Evolutionary conservation across 1,140 invertebrate genomes (phyloP).

Genomic region (Hydropsyche tenuis): DNA sequence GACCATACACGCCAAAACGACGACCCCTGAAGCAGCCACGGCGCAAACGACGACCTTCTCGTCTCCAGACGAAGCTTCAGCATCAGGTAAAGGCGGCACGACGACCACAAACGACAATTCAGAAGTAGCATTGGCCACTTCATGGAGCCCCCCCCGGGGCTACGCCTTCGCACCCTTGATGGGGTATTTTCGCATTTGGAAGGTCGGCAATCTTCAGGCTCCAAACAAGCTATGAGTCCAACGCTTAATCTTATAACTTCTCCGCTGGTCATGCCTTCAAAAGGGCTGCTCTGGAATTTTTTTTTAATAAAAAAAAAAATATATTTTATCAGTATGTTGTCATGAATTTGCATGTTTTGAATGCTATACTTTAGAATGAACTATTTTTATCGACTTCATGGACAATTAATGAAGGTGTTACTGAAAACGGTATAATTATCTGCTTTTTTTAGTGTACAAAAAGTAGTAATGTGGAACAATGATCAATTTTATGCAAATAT

Average conservation of each 20-base stretch:
- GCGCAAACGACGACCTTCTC: no score
- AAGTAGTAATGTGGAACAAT: not conserved
- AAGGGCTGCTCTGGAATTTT: slow-evolving; percentile 68
- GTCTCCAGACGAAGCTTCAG: no score
- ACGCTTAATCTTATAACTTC: slow-evolving; percentile 70
- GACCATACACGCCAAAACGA: no score
- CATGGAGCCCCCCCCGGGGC: not conserved
- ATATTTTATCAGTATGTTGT: no score
- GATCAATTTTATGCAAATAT: slow-evolving; percentile 10
- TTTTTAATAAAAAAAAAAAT: no score
- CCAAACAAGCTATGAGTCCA: slow-evolving; percentile 67
- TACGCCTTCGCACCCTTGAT: not conserved
- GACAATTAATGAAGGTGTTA: no score
- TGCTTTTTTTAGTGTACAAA: no score
- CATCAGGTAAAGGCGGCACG: slow-evolving; percentile 6
- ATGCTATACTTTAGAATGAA: no score
- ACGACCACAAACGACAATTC: slow-evolving; percentile 46
- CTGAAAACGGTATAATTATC: no score
- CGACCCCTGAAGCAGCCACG: no score
- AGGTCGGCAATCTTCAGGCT: slow-evolving; percentile 65
- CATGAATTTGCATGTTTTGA: no score
- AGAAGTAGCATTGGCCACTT: slow-evolving; percentile 35
- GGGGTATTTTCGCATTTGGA: slow-evolving; percentile 8
- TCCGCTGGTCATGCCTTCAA: slow-evolving; percentile 72
- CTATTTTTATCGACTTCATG: no score